Base-by-base conservation (phyloP, 2,113 vertebrate species). In the Crotophaga sulcirostris region DNA sequence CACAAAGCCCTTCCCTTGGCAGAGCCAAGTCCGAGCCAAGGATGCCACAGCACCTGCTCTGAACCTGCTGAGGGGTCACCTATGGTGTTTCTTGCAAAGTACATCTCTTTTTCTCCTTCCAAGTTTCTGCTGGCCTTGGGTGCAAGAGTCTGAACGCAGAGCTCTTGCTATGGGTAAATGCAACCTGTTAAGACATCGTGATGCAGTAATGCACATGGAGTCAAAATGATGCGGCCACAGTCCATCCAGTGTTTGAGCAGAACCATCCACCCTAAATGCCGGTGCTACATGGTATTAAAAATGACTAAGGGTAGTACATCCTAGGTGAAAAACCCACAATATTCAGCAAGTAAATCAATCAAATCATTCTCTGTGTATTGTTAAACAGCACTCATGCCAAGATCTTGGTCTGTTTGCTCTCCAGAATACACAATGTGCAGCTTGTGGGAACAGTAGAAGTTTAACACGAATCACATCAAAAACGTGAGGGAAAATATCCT, bases 321-420 rank as follows among this genome's bases (percentile, higher is more conserved):
- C 55, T 68, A 81, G 76, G 85, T 91, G 26, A 68, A 56, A 82
- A 42, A 34, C n/a, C 25, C 11, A n/a, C 5, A 42, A 51, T 17
- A 21, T 52, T 73, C 63, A 63, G 67, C 75, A 95, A 67, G 90
- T 75, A 89, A 94, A 93, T 77, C 24, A 73, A n/a, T 91, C 87
- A 93, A 92, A 92, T 85, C 33, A 16, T 58, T 70, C 56, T 90
- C 75, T 90, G 70, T 86, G 6, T 24, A 23, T 69, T 63, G 68
- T 64, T 58, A 94, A 90, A 90, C 42, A 83, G 67, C 56, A 44
- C 16, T 0, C 1, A 58, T 40, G 84, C 85, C 87, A 94, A 70
- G 55, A 91, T 42, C 59, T 69, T 55, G 59, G 70, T 74, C 79
- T 86, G 78, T 62, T 42, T 47, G 64, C 77, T 49, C 64, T 88